These are phyloP conservation scores for Cyrtorhinus lividipennis DNA, from an alignment of 1,140 invertebrate species.

Conservation along the genomic window DNA sequence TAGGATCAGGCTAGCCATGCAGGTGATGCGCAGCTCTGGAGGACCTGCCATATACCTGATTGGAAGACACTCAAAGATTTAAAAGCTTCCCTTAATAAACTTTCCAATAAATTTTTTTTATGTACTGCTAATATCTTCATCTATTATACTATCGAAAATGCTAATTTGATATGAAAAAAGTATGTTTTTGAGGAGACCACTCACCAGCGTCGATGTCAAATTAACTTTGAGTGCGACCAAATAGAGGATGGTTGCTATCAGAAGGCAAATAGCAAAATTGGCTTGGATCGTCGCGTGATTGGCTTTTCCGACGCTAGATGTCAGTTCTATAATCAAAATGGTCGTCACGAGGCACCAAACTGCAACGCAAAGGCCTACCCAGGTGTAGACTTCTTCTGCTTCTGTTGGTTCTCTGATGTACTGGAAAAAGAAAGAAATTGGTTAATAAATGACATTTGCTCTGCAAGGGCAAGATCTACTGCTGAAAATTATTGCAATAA, in stretches of 20 bases:
- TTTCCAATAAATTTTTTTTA: too few relatives aligned
- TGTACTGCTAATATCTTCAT: too few relatives aligned
- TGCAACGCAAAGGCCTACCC: slow-evolving; percentile 71
- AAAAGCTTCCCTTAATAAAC: too few relatives aligned
- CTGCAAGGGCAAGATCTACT: too few relatives aligned
- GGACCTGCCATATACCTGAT: too few relatives aligned
- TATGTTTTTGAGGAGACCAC: too few relatives aligned
- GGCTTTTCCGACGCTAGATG: slow-evolving; percentile 57
- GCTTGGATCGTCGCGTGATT: slow-evolving; percentile 92
- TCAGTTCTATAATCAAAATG: slow-evolving; percentile 51
- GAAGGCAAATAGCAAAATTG: slow-evolving; percentile 77
- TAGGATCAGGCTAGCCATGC: too few relatives aligned
- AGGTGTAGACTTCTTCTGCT: slow-evolving; percentile 72
- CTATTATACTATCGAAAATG: too few relatives aligned
- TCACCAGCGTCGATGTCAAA: slow-evolving; percentile 56
- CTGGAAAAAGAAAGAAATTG: slow-evolving; percentile 29
- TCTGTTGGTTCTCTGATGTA: slow-evolving; percentile 71
- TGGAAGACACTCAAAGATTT: too few relatives aligned
- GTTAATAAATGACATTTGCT: slow-evolving; percentile 5
- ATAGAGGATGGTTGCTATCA: slow-evolving; percentile 72
- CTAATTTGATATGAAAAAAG: too few relatives aligned
- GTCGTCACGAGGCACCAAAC: slow-evolving; percentile 62
- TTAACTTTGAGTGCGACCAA: slow-evolving; percentile 70
- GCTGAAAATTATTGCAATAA: too few relatives aligned
- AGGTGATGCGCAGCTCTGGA: too few relatives aligned